Evolutionary conservation across 2,888 invertebrate genomes (phyloP).

Genomic region (Dioctria rufipes): DNA sequence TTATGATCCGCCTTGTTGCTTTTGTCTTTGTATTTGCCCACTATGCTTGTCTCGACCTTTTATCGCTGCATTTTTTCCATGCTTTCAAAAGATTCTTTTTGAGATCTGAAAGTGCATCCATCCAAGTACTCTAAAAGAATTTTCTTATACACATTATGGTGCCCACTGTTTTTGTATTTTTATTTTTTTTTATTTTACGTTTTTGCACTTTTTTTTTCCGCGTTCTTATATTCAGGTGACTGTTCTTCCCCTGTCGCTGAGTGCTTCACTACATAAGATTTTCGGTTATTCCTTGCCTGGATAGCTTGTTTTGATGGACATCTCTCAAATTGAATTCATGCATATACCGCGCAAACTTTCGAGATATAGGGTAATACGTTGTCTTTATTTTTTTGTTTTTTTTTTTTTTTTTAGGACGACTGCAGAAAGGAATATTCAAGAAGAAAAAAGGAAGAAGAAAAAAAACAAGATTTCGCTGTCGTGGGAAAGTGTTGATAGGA

Average conservation of each 20-base stretch:
- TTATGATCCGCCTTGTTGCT: conserved; percentile 47
- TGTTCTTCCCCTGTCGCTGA: conserved; percentile 41
- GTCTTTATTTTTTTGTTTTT: too few species aligned
- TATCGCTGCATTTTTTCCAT: conserved; percentile 49
- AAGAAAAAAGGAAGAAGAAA: conserved; percentile 3
- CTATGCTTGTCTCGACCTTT: conserved; percentile 48
- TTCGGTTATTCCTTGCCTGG: conserved; percentile 37
- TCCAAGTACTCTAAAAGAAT: conserved; percentile 47
- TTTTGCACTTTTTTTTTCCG: not conserved
- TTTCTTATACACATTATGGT: conserved; percentile 16
- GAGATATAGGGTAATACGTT: conserved; percentile 46
- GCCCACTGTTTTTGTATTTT: conserved; percentile 17
- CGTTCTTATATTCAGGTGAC: conserved; percentile 32
- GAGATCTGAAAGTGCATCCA: conserved; percentile 51
- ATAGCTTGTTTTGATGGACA: conserved; percentile 44
- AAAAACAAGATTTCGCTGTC: conserved; percentile 28
- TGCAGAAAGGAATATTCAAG: conserved; percentile 11
- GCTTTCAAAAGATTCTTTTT: conserved; percentile 46
- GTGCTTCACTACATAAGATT: conserved; percentile 6
- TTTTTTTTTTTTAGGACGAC: conserved; percentile 16
- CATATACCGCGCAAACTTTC: conserved; percentile 13
- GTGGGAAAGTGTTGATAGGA: conserved; percentile 56
- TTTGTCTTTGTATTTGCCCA: conserved; percentile 48
- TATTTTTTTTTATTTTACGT: not conserved
- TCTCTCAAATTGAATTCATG: conserved; percentile 52